Conservation (phyloP, 2,888 invertebrate genomes). For the Coelopa pilipes region DNA sequence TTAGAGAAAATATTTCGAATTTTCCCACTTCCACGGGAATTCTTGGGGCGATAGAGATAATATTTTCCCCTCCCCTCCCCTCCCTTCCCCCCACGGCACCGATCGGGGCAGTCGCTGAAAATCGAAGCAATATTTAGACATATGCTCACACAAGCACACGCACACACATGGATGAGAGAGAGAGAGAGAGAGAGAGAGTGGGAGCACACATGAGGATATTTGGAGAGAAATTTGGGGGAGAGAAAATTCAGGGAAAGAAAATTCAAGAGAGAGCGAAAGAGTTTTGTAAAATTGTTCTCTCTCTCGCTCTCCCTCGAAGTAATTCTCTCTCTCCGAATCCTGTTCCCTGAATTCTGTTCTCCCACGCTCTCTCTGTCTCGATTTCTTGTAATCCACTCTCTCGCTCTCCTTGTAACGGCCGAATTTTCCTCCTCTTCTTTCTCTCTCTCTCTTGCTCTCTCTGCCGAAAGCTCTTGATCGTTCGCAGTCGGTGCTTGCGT, state of each 20-base stretch:
- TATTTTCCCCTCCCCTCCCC: too few species aligned
- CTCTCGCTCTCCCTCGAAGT: too few species aligned
- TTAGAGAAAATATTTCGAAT: constrained; percentile 19
- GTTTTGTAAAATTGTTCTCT: too few species aligned
- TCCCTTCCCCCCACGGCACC: too few species aligned
- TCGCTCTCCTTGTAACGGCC: background rate
- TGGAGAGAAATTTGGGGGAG: constrained; percentile 9
- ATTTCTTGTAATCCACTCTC: background rate
- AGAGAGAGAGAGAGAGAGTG: constrained; percentile 14
- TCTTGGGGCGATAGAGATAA: background rate
- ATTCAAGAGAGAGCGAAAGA: background rate
- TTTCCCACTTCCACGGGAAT: constrained; percentile 5
- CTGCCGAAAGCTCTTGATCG: constrained; percentile 36
- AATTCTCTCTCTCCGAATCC: too few species aligned
- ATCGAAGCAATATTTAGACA: too few species aligned
- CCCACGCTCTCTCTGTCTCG: background rate
- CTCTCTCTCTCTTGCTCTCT: constrained; percentile 26
- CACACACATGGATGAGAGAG: background rate
- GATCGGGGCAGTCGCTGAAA: too few species aligned
- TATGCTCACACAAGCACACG: background rate
- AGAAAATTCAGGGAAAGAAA: background rate
- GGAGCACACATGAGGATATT: constrained; percentile 22
- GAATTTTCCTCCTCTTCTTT: constrained; percentile 42
- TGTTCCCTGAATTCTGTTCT: too few species aligned
- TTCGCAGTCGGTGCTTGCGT: constrained; percentile 1